Evolutionary conservation across 1,140 invertebrate species (phyloP), one percentile per base, ranked within the genome.

Genomic region (Oryzaephilus surinamensis): DNA sequence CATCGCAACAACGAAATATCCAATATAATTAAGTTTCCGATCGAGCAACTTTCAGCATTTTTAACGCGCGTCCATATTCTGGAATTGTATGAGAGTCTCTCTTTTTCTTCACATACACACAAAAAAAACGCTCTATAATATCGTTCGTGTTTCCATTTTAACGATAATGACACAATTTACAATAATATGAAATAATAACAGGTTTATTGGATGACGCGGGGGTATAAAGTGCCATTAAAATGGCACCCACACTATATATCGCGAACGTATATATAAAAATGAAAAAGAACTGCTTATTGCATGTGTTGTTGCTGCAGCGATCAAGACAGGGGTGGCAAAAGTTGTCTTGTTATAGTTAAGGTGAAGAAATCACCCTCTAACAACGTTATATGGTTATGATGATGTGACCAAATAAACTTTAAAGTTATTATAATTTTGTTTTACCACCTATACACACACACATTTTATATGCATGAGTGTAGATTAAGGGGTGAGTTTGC

Each of bases 21-120:
- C 54, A 46, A 56, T 53, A 56, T 58, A 56, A 56, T 58, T 58
- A 58, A 58, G 52, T 58, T 56, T 56, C 48, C 52, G 46, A 46
- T 34, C 50, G 54, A 52, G 43, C 46, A 41, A 48, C 46, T 54
- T 55, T 48, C 40, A 38, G 45, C 38, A 52, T 50, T 54, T 51
- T 54, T 46, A 45, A 46, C 26, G 7, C 21, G 23, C 10, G 23
- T 16, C 23, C 11, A 17, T 26, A n/a, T n/a, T n/a, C n/a, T n/a
- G n/a, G n/a, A n/a, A n/a, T n/a, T n/a, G n/a, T n/a, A n/a, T n/a
- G n/a, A n/a, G n/a, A n/a, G n/a, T n/a, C n/a, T n/a, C n/a, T n/a
- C n/a, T n/a, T n/a, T n/a, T n/a, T n/a, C n/a, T n/a, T n/a, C n/a
- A n/a, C n/a, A n/a, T n/a, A n/a, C n/a, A n/a, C n/a, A n/a, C n/a